phyloP scores from a whole-genome alignment of 2,888 invertebrate genomes.

The Quadroppia sp. region DNA sequence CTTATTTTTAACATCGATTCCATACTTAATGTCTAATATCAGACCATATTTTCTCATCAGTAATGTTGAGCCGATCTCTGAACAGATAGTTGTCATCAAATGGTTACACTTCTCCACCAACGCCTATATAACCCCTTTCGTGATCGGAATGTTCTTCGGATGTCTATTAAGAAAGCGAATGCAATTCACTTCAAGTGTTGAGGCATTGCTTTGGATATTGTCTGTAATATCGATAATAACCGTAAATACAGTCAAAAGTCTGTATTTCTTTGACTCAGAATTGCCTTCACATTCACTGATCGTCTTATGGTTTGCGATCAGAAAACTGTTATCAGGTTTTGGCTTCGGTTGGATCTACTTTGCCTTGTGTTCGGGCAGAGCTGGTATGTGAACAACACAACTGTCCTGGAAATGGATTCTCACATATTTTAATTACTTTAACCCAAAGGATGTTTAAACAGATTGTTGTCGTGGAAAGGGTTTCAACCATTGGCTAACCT shows the following conservation, averaged over 20 bases:
- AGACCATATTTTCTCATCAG: conserved; percentile 1
- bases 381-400: neutral
- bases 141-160: neutral
- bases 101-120: conserved; percentile 12
- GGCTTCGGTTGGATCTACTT: conserved; percentile 14
- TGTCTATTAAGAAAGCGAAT: neutral
- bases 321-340: neutral
- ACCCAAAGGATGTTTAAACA: neutral
- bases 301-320: neutral
- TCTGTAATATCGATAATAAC: neutral
- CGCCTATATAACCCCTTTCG: neutral
- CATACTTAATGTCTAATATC: neutral
- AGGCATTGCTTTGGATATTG: neutral
- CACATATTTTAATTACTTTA: too few species aligned
- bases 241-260: neutral
- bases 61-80: neutral
- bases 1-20: neutral
- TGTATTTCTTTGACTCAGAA: conserved; percentile 15
- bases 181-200: neutral
- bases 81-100: neutral
- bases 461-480: neutral
- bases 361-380: conserved; percentile 18
- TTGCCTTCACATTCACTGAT: neutral
- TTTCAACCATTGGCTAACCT: conserved; percentile 13
- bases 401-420: neutral